Percentiles rank a stretch among this genome's conserved stretches.
Evolutionary conservation across 2,113 vertebrate species (phyloP).

Genomic region (Arvicanthis niloticus): DNA sequence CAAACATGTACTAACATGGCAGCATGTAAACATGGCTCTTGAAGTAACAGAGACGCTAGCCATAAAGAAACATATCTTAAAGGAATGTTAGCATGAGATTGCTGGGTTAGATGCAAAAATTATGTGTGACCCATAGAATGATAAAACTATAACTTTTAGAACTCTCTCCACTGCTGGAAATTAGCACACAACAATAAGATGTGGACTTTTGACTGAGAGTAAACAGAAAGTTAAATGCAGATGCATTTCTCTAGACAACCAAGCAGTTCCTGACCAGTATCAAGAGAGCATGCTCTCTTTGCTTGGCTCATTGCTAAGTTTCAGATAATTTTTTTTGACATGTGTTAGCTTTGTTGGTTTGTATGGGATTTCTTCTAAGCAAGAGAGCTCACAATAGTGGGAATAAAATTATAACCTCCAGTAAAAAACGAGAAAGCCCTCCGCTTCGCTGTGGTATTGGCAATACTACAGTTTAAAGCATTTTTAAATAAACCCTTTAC

Average conservation of each 20-base stretch:
- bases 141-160: not conserved
- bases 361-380: not conserved
- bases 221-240: not conserved
- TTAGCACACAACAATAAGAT: not conserved
- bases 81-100: not conserved
- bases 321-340: not conserved
- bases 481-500: conserved; percentile 3
- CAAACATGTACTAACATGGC: not conserved
- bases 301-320: conserved; percentile 11
- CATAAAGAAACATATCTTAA: not conserved
- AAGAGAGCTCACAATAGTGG: not conserved
- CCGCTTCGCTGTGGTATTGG: not conserved
- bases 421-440: not conserved
- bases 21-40: not conserved
- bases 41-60: not conserved
- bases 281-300: not conserved
- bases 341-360: conserved; percentile 22
- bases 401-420: conserved; percentile 45
- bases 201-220: not conserved
- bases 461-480: conserved; percentile 10
- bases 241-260: not conserved
- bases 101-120: not conserved
- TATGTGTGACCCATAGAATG: not conserved
- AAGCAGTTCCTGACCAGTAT: not conserved
- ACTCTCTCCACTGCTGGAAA: not conserved